Conservation (phyloP, 1,140 invertebrate species). For the Zaprionus ornatus region DNA sequence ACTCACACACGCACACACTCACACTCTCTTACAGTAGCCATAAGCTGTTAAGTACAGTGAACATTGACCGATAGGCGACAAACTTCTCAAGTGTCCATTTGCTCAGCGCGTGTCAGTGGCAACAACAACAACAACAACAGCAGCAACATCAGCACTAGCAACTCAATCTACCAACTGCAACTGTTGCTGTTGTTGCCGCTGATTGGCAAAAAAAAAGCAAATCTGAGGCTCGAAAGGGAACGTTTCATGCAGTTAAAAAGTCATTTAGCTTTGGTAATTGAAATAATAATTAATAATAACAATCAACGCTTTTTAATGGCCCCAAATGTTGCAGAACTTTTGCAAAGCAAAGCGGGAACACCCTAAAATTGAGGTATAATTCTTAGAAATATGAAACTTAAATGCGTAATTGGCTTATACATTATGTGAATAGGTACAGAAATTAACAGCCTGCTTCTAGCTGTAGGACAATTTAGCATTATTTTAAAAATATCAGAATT, state of each 20-base stretch:
- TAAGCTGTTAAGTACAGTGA: constrained; percentile 28
- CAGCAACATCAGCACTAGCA: no score
- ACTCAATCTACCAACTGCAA: background rate
- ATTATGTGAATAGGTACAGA: no score
- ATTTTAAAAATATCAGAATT: no score
- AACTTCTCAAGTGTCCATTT: constrained; percentile 5
- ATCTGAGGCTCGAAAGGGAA: background rate
- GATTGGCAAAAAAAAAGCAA: background rate
- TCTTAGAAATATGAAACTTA: no score
- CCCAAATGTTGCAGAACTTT: no score
- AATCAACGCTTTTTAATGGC: background rate
- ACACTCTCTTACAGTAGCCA: background rate
- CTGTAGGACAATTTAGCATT: no score
- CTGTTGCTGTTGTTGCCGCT: background rate
- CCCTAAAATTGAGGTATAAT: no score
- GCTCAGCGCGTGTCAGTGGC: background rate
- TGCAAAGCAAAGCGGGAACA: no score
- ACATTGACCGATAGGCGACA: constrained; percentile 10
- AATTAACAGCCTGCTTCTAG: no score
- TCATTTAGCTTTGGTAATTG: background rate
- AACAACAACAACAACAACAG: no score
- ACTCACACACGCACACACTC: background rate
- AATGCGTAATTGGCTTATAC: no score
- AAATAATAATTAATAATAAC: background rate
- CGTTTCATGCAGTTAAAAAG: background rate